Evolutionary conservation across 92 coral and sea anemone species (phyloP), one percentile per base, ranked within the genome.

Genomic region (Heliopora coerulea): DNA sequence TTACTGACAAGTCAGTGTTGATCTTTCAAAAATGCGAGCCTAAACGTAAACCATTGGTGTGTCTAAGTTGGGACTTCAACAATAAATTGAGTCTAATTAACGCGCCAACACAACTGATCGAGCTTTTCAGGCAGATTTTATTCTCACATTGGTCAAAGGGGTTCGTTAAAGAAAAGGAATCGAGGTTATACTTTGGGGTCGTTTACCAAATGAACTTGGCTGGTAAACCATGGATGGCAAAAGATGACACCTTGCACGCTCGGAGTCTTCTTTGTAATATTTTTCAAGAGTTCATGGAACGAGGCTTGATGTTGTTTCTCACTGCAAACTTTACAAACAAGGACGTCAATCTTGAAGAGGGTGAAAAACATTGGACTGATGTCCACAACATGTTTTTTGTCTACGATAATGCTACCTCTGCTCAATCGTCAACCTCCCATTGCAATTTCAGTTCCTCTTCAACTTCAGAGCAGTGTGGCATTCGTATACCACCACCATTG

Each of bases 51-150:
- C 76, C 78, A 1, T 65, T 85, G n/a, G 61, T 80, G 44, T 85
- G 85, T 27, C 35, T 85, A 25, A 65, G 78, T 26, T 61, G 68
- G 48, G 37, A 80, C 26, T 85, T 74, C 30, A 58, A 44, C 5
- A 79, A 85, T 82, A 80, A 80, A 59, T 9, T 85, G 29, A 69
- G 85, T 15, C 79, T 80, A 11, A 81, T 81, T 15, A 81, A 81
- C 54, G 63, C 72, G 57, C 85, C 88, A 62, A 62, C 64, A 0
- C 78, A 80, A 15, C 44, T 85, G 18, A 49, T 56, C n/a, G 26
- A 74, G 73, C 46, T 28, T 6, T 48, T 68, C 41, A 48, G 49
- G 37, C 24, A 27, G 1, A 68, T 49, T 48, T n/a, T 68, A 24
- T 23, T 8, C 37, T 13, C 28, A 28, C 75, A 59, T 50, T 68